These are phyloP conservation scores for Panthera tigris DNA, from an alignment of 2,113 vertebrate genomes.

Conservation along the genomic window DNA sequence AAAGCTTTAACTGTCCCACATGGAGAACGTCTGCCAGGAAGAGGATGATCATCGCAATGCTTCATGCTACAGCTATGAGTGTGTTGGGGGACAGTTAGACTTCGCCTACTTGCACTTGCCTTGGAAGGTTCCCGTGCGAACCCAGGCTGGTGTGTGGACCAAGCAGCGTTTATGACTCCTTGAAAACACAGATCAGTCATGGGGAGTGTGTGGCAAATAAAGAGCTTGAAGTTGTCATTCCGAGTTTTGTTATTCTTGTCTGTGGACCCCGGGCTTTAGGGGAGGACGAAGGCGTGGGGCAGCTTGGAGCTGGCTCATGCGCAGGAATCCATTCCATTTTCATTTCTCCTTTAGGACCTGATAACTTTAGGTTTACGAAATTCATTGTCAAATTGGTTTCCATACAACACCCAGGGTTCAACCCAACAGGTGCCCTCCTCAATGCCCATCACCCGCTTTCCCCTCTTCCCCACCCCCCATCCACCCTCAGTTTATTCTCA, in stretches of 20 bases:
- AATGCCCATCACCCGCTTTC: no score
- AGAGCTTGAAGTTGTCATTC: neutral
- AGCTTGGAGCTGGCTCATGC: fast-evolving
- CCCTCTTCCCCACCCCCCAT: no score
- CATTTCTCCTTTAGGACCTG: neutral
- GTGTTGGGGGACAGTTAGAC: fast-evolving
- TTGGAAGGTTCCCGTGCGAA: neutral
- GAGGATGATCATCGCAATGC: no score
- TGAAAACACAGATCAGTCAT: neutral
- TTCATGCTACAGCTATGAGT: neutral
- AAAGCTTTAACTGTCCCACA: neutral
- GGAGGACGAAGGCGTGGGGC: fast-evolving
- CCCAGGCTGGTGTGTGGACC: neutral
- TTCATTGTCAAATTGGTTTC: no score
- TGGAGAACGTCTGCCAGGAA: neutral
- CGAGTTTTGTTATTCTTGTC: neutral
- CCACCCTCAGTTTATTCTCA: no score
- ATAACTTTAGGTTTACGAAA: neutral
- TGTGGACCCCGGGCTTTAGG: no score
- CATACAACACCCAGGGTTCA: no score
- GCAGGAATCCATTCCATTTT: neutral
- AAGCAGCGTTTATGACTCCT: neutral
- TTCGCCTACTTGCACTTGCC: neutral
- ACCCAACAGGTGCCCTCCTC: no score
- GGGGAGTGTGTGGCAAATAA: neutral